Evolutionary conservation across 64 coral and sea anemone species (phyloP).

Genomic region (Actinia tenebrosa): DNA sequence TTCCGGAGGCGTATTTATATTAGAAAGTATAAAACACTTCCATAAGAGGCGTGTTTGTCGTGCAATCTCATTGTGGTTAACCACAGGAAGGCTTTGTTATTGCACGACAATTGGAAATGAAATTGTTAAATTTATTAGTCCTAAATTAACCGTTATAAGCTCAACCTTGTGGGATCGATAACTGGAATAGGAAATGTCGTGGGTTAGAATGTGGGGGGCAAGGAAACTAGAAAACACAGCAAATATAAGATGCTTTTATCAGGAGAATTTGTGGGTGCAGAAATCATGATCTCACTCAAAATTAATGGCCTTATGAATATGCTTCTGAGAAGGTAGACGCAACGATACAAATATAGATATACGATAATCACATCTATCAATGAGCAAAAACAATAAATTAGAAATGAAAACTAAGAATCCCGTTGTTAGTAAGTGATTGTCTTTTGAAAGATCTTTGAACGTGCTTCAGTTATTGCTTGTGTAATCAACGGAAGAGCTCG

Average conservation of each 20-base stretch:
- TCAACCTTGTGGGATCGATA: too few relatives aligned
- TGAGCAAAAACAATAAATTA: not conserved
- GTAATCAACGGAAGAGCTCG: not conserved
- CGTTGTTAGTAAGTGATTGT: not conserved
- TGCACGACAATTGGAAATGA: not conserved
- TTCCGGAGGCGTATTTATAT: not conserved
- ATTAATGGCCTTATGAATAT: too few relatives aligned
- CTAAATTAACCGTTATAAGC: too few relatives aligned
- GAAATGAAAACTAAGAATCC: not conserved
- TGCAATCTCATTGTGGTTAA: not conserved
- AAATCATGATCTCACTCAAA: too few relatives aligned
- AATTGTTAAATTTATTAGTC: not conserved
- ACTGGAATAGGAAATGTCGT: too few relatives aligned
- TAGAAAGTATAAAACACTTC: not conserved
- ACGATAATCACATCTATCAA: not conserved
- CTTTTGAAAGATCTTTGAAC: not conserved
- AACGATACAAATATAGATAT: not conserved
- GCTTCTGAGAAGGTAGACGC: too few relatives aligned
- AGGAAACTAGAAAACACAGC: too few relatives aligned
- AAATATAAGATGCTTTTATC: too few relatives aligned
- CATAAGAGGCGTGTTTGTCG: not conserved
- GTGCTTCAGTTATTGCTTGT: not conserved
- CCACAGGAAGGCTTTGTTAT: not conserved
- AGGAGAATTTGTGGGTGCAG: too few relatives aligned
- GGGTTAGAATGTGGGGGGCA: too few relatives aligned